Evolutionary conservation across 2,888 invertebrate genomes (phyloP).

Genomic region (Blastobasis adustella): DNA sequence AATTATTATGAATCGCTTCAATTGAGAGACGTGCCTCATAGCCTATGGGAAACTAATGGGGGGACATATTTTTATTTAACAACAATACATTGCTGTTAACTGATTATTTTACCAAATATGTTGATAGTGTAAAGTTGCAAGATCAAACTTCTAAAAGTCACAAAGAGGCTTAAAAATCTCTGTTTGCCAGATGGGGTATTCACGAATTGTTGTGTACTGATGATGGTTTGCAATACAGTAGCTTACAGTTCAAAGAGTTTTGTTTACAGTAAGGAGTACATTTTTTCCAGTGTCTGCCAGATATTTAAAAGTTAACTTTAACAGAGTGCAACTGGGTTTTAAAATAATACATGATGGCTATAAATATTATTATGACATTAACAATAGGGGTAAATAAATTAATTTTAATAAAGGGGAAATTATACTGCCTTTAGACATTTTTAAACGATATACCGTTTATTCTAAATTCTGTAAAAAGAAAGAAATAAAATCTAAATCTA

Average conservation of each 20-base stretch:
- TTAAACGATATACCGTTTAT: too few relatives aligned
- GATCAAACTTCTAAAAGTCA: conserved; percentile 2
- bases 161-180: conserved; percentile 2
- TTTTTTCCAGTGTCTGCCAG: not conserved
- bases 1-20: too few relatives aligned
- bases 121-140: conserved; percentile 3
- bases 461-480: too few relatives aligned
- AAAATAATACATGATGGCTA: not conserved
- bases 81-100: conserved; percentile 3
- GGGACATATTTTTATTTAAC: conserved; percentile 6
- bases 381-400: conserved; percentile 1
- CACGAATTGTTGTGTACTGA: conserved; percentile 3
- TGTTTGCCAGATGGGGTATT: conserved; percentile 6
- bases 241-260: conserved; percentile 2
- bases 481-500: too few relatives aligned
- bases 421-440: too few relatives aligned
- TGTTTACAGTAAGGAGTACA: not conserved
- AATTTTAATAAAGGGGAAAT: conserved; percentile 1
- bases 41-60: too few relatives aligned
- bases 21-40: too few relatives aligned
- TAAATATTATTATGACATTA: conserved; percentile 6
- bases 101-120: conserved; percentile 6
- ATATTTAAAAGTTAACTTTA: not conserved
- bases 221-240: conserved; percentile 3
- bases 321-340: not conserved